phyloP scores from a whole-genome alignment of 2,888 invertebrate species.

The Apotomis turbidana region DNA sequence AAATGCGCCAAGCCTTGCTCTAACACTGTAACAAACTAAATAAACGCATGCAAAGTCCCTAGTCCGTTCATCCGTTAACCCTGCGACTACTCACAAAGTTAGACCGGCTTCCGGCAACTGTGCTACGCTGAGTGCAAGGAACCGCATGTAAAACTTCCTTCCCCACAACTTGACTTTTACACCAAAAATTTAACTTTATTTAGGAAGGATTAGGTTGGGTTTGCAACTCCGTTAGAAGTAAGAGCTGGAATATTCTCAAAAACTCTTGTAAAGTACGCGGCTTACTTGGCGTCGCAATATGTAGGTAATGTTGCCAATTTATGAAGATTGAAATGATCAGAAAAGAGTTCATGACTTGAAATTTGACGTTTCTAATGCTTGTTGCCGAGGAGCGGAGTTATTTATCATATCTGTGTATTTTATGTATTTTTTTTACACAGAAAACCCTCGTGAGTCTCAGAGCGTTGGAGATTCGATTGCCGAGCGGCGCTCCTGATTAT shows the following conservation, averaged over 20 bases:
- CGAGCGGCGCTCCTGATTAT: too few relatives aligned
- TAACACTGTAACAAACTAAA: slow-evolving; percentile 12
- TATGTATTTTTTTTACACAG: too few relatives aligned
- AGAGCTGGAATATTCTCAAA: not conserved
- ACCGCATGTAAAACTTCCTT: slow-evolving; percentile 10
- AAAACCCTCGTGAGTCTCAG: too few relatives aligned
- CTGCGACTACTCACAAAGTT: slow-evolving; percentile 17
- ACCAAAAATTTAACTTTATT: not conserved
- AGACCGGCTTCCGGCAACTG: slow-evolving; percentile 1
- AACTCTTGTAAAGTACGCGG: slow-evolving; percentile 18
- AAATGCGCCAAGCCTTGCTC: not conserved
- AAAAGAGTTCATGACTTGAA: too few relatives aligned
- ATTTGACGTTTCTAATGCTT: too few relatives aligned
- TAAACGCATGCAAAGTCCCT: slow-evolving; percentile 11
- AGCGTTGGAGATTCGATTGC: too few relatives aligned
- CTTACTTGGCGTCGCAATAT: not conserved
- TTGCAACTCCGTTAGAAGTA: not conserved
- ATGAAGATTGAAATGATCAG: not conserved
- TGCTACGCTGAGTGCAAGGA: slow-evolving; percentile 14
- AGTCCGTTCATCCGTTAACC: slow-evolving; percentile 20
- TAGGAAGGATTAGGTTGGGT: not conserved
- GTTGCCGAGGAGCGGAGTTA: too few relatives aligned
- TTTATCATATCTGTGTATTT: too few relatives aligned
- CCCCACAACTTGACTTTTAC: not conserved
- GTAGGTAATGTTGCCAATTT: not conserved